Conservation (phyloP, 2,888 invertebrate genomes). For the Acleris holmiana region DNA sequence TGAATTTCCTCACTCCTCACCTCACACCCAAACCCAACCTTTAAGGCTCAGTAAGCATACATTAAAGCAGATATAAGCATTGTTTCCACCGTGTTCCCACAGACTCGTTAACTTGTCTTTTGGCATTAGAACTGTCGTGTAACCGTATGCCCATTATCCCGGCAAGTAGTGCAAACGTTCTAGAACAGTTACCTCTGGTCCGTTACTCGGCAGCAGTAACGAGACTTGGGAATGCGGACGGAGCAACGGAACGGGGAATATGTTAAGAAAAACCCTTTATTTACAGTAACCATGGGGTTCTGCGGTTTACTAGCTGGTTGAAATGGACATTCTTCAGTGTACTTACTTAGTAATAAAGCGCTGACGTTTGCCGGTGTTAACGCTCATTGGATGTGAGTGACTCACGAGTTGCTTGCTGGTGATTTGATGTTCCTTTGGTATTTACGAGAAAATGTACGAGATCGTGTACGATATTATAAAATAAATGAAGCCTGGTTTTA, state of each 20-base stretch:
- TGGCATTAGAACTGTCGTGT: constrained; percentile 23
- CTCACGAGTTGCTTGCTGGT: too few species aligned
- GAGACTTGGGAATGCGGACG: constrained; percentile 59
- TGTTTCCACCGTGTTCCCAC: constrained; percentile 16
- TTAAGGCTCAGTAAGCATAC: constrained; percentile 11
- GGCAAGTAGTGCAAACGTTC: constrained; percentile 41
- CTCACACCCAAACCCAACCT: not conserved
- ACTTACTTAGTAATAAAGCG: too few species aligned
- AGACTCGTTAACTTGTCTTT: constrained; percentile 1
- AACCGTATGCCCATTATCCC: constrained; percentile 38
- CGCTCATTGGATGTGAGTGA: too few species aligned
- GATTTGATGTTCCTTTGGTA: too few species aligned
- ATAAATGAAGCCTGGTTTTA: too few species aligned
- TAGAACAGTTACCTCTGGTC: constrained; percentile 56
- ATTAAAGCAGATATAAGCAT: not conserved
- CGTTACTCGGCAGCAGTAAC: constrained; percentile 54
- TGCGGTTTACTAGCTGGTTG: not conserved
- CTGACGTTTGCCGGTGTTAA: too few species aligned
- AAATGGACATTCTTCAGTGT: not conserved
- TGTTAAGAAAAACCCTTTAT: constrained; percentile 15
- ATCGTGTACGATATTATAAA: too few species aligned
- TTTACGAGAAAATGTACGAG: too few species aligned
- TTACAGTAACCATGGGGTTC: constrained; percentile 6
- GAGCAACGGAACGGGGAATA: constrained; percentile 47
- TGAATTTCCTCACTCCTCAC: not conserved